Evolutionary conservation across 2,113 vertebrate genomes (phyloP).

Genomic region (Nibea coibor): DNA sequence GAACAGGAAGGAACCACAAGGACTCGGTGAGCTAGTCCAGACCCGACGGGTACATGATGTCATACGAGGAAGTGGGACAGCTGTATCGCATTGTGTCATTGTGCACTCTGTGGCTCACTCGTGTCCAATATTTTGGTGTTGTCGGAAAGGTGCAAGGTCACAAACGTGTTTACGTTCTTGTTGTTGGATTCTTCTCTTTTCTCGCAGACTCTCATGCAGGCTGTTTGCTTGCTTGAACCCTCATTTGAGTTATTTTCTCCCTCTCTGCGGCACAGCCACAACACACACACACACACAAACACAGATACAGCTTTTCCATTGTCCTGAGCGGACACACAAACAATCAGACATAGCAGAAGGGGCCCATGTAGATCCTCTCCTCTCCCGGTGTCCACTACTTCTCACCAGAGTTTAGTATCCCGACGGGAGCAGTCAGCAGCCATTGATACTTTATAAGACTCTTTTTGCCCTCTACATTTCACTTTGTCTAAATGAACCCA

Average conservation of each 20-base stretch:
- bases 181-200: slow-evolving; percentile 28
- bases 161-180: slow-evolving; percentile 47
- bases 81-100: slow-evolving; percentile 79
- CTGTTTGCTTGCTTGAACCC: background rate
- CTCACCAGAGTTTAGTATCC: slow-evolving; percentile 20
- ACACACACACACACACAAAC: slow-evolving; percentile 30
- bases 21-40: slow-evolving; percentile 50
- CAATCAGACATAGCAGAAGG: slow-evolving; percentile 35
- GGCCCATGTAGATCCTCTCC: slow-evolving; percentile 33
- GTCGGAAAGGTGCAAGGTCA: slow-evolving; percentile 56
- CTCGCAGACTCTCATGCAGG: background rate
- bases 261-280: background rate
- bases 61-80: slow-evolving; percentile 77
- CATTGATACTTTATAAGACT: background rate
- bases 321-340: slow-evolving; percentile 29
- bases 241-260: background rate
- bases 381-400: background rate
- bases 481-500: slow-evolving; percentile 13
- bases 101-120: slow-evolving; percentile 50
- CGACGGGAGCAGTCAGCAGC: slow-evolving; percentile 43
- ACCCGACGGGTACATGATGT: slow-evolving; percentile 78
- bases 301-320: slow-evolving; percentile 41
- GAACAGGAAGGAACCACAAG: slow-evolving; percentile 77
- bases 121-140: slow-evolving; percentile 38
- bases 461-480: slow-evolving; percentile 5